Percentiles rank a stretch among this genome's conserved stretches.
These are phyloP conservation scores for Geotria australis DNA, from an alignment of 2,797 vertebrate species.

Conservation along the genomic window DNA sequence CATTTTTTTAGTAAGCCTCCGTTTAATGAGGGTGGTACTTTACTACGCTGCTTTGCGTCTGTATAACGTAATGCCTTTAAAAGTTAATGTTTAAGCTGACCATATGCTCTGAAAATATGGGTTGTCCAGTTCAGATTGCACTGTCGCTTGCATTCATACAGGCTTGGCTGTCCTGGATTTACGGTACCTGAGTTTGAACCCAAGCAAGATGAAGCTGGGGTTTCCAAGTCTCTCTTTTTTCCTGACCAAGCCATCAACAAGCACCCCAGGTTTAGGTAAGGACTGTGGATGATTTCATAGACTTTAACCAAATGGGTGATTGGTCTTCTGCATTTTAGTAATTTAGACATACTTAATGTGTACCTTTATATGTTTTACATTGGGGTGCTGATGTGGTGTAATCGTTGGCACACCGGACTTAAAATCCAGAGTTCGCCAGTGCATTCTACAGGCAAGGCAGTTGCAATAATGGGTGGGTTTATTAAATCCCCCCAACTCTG, in stretches of 20 bases:
- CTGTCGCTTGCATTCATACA: conserved; percentile 5
- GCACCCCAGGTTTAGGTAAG: conserved; percentile 79
- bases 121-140: too few relatives aligned
- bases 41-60: background rate
- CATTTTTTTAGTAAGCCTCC: too few relatives aligned
- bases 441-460: too few relatives aligned
- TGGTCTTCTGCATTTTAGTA: background rate
- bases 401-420: too few relatives aligned
- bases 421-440: too few relatives aligned
- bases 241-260: conserved; percentile 79
- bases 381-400: background rate
- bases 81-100: too few relatives aligned
- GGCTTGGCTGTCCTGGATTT: conserved; percentile 73
- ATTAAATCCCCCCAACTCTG: too few relatives aligned
- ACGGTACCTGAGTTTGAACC: conserved; percentile 42
- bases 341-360: background rate
- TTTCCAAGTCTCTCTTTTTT: conserved; percentile 77
- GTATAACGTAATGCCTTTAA: conserved; percentile 4
- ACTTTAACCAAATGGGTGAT: background rate
- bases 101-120: too few relatives aligned
- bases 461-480: too few relatives aligned
- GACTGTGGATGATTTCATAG: background rate
- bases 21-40: too few relatives aligned
- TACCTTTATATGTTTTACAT: background rate
- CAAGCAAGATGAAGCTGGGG: conserved; percentile 47